Conservation (phyloP, 1,140 invertebrate species). For the Drosophila biarmipes region DNA sequence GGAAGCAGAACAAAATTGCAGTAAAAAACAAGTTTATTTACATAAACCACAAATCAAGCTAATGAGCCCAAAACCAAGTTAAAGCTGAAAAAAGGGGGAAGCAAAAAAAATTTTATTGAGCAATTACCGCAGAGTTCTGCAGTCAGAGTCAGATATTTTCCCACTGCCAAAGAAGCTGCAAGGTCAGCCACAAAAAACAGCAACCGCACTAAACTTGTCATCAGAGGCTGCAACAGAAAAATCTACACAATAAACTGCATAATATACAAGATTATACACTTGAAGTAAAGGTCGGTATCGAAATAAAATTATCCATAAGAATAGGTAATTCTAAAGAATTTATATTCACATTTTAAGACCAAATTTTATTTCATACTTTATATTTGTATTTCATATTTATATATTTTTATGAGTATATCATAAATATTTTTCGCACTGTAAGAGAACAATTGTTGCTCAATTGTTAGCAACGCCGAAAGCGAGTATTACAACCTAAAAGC, state of each 20-base stretch:
- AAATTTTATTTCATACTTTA: too few species aligned
- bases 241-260: constrained; percentile 26
- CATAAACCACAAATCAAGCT: constrained; percentile 51
- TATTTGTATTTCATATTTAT: too few species aligned
- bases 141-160: constrained; percentile 49
- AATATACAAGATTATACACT: constrained; percentile 9
- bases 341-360: not conserved
- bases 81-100: constrained; percentile 9
- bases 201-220: constrained; percentile 58
- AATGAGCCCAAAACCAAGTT: constrained; percentile 34
- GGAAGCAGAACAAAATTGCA: constrained; percentile 43
- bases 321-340: not conserved
- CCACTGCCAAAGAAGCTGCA: constrained; percentile 65
- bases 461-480: constrained; percentile 20
- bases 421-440: not conserved
- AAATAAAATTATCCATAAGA: not conserved
- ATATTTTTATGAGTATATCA: too few species aligned
- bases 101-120: constrained; percentile 38
- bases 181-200: constrained; percentile 55
- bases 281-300: not conserved
- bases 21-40: constrained; percentile 24
- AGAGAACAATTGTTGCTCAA: constrained; percentile 59
- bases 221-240: constrained; percentile 17
- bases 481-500: constrained; percentile 36
- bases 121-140: constrained; percentile 65